A percentile compares a stretch with the other conserved stretches of the same genome.
These are phyloP conservation scores for Chelidonichthys spinosus DNA, from an alignment of 2,797 vertebrate genomes.

Conservation along the genomic window DNA sequence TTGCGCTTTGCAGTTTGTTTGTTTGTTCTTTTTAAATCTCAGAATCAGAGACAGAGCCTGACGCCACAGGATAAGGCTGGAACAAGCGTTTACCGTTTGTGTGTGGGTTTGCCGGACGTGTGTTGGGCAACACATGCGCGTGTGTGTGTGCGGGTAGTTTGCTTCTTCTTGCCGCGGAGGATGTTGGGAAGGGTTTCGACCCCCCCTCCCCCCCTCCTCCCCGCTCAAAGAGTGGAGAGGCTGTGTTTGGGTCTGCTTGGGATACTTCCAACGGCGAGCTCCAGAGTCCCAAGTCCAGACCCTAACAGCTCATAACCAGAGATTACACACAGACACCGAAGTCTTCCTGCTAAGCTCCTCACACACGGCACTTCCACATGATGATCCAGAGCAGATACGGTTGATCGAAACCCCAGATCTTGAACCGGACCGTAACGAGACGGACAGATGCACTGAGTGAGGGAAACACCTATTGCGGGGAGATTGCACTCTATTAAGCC, in stretches of 20 bases:
- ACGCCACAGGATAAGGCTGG: constrained; percentile 59
- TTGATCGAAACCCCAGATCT: constrained; percentile 68
- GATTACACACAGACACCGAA: constrained; percentile 64
- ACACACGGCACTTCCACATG: constrained; percentile 50
- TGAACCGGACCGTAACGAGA: constrained; percentile 38
- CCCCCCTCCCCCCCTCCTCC: constrained; percentile 7
- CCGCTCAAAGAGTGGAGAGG: constrained; percentile 36
- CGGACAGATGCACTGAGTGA: constrained; percentile 62
- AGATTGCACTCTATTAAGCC: constrained; percentile 59
- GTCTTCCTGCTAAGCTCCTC: constrained; percentile 56
- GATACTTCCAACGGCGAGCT: constrained; percentile 57
- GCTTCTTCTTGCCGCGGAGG: constrained; percentile 54
- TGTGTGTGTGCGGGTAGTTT: constrained; percentile 50
- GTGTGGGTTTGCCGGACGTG: constrained; percentile 53
- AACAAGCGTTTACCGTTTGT: constrained; percentile 54
- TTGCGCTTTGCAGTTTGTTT: constrained; percentile 73
- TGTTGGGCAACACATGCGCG: constrained; percentile 25
- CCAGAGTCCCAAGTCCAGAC: constrained; percentile 62
- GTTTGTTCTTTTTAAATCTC: constrained; percentile 72
- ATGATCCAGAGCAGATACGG: constrained; percentile 61
- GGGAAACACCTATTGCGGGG: constrained; percentile 57
- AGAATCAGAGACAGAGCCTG: constrained; percentile 62
- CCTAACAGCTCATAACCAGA: constrained; percentile 77
- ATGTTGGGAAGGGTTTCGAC: constrained; percentile 40
- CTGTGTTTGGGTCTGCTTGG: constrained; percentile 61